phyloP scores from a whole-genome alignment of 2,113 vertebrate genomes.

The Poeciliopsis retropinna region DNA sequence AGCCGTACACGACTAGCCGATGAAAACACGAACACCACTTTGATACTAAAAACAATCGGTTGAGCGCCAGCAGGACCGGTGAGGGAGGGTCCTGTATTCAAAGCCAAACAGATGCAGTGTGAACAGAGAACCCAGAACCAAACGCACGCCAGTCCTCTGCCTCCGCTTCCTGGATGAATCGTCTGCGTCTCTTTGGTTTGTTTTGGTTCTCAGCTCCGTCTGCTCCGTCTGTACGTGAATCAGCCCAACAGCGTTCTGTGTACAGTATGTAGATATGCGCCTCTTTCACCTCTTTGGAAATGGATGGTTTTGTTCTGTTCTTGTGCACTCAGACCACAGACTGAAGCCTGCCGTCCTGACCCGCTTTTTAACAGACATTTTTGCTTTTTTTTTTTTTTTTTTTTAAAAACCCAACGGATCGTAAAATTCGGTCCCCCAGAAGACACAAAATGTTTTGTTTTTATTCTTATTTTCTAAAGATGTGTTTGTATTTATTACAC shows the following conservation, averaged over 20 bases:
- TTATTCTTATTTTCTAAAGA: slow-evolving; percentile 25
- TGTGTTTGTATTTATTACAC: slow-evolving; percentile 56
- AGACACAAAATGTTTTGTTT: slow-evolving; percentile 7
- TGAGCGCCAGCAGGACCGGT: slow-evolving; percentile 88
- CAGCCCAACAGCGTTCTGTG: slow-evolving; percentile 91
- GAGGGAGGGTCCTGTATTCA: slow-evolving; percentile 81
- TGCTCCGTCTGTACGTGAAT: slow-evolving; percentile 80
- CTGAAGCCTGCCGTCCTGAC: slow-evolving; percentile 42
- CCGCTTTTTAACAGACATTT: slow-evolving; percentile 32
- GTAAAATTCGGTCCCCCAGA: slow-evolving; percentile 2
- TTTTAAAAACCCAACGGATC: slow-evolving; percentile 39
- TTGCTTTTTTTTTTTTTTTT: slow-evolving; percentile 6
- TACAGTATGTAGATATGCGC: slow-evolving; percentile 89
- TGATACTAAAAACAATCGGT: slow-evolving; percentile 88
- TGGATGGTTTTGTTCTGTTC: slow-evolving; percentile 40
- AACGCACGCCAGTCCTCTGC: slow-evolving; percentile 84
- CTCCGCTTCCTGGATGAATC: slow-evolving; percentile 73
- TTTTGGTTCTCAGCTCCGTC: slow-evolving; percentile 49
- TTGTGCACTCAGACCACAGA: slow-evolving; percentile 32
- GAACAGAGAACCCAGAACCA: slow-evolving; percentile 84
- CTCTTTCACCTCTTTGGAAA: slow-evolving; percentile 60
- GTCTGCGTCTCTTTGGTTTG: slow-evolving; percentile 46
- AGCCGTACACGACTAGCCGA: slow-evolving; percentile 52
- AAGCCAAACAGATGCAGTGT: slow-evolving; percentile 86
- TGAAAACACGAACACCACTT: slow-evolving; percentile 83